phyloP scores from a whole-genome alignment of 2,113 vertebrate genomes.

The Zosterops borbonicus region DNA sequence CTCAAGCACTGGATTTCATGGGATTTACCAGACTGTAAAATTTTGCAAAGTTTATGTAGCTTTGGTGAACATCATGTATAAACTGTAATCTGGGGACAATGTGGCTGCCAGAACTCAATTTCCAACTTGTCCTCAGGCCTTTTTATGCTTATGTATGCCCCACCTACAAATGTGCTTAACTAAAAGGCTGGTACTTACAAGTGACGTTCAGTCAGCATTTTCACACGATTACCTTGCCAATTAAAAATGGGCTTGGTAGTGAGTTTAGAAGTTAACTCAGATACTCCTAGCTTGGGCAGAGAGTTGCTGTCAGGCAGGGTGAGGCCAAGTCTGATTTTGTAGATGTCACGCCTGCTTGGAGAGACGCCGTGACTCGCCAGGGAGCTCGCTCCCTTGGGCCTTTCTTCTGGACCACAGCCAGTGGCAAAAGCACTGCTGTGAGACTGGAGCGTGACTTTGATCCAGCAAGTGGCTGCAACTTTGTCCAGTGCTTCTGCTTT shows the following conservation, averaged over 20 bases:
- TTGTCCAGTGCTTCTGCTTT: background rate
- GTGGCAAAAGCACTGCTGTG: background rate
- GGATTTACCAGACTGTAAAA: background rate
- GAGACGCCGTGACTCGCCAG: conserved; percentile 72
- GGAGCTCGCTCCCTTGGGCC: background rate
- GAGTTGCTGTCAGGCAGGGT: conserved; percentile 69
- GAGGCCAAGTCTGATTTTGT: conserved; percentile 47
- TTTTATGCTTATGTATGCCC: background rate
- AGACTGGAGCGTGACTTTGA: background rate
- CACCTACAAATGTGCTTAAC: conserved; percentile 42
- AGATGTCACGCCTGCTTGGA: conserved; percentile 62
- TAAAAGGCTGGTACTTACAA: conserved; percentile 22
- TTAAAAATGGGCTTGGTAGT: conserved; percentile 63
- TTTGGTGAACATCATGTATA: background rate
- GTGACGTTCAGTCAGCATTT: conserved; percentile 69
- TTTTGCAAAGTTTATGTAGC: background rate
- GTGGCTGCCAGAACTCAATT: conserved; percentile 41
- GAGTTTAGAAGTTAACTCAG: conserved; percentile 69
- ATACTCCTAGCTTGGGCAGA: conserved; percentile 69
- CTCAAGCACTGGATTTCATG: background rate
- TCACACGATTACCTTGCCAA: conserved; percentile 65
- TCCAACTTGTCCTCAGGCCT: conserved; percentile 5
- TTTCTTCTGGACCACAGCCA: conserved; percentile 31
- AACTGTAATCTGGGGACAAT: conserved; percentile 16
- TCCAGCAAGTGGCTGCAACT: background rate